Percentiles rank a stretch among this genome's conserved stretches.
phyloP scores from a whole-genome alignment of 1,140 invertebrate species.

The Drosophila tani region DNA sequence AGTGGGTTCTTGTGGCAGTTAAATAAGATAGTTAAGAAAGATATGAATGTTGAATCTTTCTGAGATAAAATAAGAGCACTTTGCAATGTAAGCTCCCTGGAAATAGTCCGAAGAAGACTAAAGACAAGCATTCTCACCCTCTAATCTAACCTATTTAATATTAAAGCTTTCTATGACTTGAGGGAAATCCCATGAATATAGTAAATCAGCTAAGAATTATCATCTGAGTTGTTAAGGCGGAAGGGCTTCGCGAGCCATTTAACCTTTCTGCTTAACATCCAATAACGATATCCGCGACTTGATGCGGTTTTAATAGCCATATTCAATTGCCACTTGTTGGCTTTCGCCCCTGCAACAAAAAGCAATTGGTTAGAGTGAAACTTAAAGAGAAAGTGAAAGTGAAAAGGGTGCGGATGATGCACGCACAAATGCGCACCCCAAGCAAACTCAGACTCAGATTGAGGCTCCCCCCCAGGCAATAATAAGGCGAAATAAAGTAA shows the following conservation, averaged over 20 bases:
- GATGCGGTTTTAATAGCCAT: slow-evolving; percentile 52
- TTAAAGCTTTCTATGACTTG: background rate
- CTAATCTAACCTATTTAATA: background rate
- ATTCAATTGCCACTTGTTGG: slow-evolving; percentile 67
- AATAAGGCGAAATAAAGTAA: slow-evolving; percentile 62
- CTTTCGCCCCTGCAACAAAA: slow-evolving; percentile 23
- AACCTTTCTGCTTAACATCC: slow-evolving; percentile 19
- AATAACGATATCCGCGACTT: slow-evolving; percentile 23
- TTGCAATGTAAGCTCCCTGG: background rate
- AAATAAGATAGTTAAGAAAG: background rate
- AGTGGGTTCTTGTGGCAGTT: background rate
- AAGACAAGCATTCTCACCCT: background rate
- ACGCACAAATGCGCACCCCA: slow-evolving; percentile 56
- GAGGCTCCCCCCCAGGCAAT: slow-evolving; percentile 41
- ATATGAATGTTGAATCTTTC: background rate
- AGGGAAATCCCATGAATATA: background rate
- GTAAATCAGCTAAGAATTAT: background rate
- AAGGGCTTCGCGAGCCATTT: slow-evolving; percentile 16
- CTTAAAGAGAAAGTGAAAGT: slow-evolving; percentile 25
- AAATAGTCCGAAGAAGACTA: background rate
- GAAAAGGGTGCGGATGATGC: slow-evolving; percentile 65
- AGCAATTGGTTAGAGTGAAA: slow-evolving; percentile 64
- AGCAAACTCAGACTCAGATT: slow-evolving; percentile 1
- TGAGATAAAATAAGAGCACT: background rate
- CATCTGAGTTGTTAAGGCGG: slow-evolving; percentile 3